A percentile compares a stretch with the other conserved stretches of the same genome.
phyloP scores from a whole-genome alignment of 2,797 vertebrate species.

The Pagetopsis macropterus region DNA sequence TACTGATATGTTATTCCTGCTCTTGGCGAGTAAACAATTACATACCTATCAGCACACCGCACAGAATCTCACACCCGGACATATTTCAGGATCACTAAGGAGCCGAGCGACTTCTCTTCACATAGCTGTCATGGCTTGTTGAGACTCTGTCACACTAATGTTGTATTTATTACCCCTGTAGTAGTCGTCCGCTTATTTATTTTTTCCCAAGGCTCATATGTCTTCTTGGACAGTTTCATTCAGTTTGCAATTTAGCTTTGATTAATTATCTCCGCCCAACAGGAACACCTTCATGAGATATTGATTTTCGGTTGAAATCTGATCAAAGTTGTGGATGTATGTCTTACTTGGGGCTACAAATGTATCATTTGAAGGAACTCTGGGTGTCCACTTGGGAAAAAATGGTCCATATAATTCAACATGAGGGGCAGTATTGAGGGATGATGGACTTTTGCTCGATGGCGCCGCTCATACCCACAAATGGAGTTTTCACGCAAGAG shows the following conservation, averaged over 20 bases:
- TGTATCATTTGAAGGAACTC: slow-evolving; percentile 39
- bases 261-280: slow-evolving; percentile 55
- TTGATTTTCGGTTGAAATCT: slow-evolving; percentile 58
- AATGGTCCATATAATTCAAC: slow-evolving; percentile 34
- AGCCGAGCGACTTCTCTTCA: slow-evolving; percentile 9
- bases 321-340: slow-evolving; percentile 40
- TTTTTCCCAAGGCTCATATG: slow-evolving; percentile 27
- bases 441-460: slow-evolving; percentile 54
- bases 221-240: slow-evolving; percentile 47
- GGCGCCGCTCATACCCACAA: slow-evolving; percentile 37
- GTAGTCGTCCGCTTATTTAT: slow-evolving; percentile 39
- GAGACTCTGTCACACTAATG: slow-evolving; percentile 27
- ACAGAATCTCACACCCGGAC: neutral
- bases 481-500: slow-evolving; percentile 63
- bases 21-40: neutral
- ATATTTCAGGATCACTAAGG: neutral
- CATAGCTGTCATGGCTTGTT: slow-evolving; percentile 26
- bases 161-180: slow-evolving; percentile 40
- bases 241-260: slow-evolving; percentile 45
- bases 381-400: slow-evolving; percentile 37
- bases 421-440: slow-evolving; percentile 27
- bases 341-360: slow-evolving; percentile 13
- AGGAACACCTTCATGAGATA: slow-evolving; percentile 35
- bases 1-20: slow-evolving; percentile 1
- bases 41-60: neutral